Conservation (phyloP, 2,888 invertebrate genomes). For the Netelia virgata region DNA sequence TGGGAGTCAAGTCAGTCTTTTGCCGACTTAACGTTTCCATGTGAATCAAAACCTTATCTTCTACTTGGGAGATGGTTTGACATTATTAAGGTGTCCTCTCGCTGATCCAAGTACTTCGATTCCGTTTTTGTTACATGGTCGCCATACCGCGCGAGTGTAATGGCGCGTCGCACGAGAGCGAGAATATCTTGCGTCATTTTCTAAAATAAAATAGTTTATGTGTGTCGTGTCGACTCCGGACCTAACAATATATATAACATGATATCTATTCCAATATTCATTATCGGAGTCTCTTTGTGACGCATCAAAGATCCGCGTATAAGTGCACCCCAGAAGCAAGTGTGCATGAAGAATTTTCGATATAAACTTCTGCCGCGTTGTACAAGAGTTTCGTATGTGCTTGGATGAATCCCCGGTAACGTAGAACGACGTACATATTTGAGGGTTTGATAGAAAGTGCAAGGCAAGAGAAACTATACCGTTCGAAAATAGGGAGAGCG, state of each 20-base stretch:
- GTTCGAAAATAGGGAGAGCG: background rate
- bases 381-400: conserved; percentile 1
- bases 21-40: too few relatives aligned
- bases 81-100: too few relatives aligned
- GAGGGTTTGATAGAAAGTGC: conserved; percentile 51
- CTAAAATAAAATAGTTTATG: too few relatives aligned
- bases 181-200: too few relatives aligned
- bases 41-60: too few relatives aligned
- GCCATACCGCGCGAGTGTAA: too few relatives aligned
- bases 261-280: conserved; percentile 33
- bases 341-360: conserved; percentile 44
- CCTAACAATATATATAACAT: background rate
- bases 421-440: conserved; percentile 32
- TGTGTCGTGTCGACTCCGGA: too few relatives aligned
- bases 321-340: conserved; percentile 6
- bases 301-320: conserved; percentile 26
- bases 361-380: conserved; percentile 37
- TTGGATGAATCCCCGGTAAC: conserved; percentile 32
- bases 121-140: too few relatives aligned
- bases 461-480: conserved; percentile 31
- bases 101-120: too few relatives aligned
- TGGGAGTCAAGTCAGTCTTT: too few relatives aligned
- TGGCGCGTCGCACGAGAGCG: too few relatives aligned
- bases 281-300: conserved; percentile 24
- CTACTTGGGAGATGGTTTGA: too few relatives aligned